A percentile compares a stretch with the other conserved stretches of the same genome.
phyloP scores from a whole-genome alignment of 2,888 invertebrate species.

The Scelioninae gen. 1 region DNA sequence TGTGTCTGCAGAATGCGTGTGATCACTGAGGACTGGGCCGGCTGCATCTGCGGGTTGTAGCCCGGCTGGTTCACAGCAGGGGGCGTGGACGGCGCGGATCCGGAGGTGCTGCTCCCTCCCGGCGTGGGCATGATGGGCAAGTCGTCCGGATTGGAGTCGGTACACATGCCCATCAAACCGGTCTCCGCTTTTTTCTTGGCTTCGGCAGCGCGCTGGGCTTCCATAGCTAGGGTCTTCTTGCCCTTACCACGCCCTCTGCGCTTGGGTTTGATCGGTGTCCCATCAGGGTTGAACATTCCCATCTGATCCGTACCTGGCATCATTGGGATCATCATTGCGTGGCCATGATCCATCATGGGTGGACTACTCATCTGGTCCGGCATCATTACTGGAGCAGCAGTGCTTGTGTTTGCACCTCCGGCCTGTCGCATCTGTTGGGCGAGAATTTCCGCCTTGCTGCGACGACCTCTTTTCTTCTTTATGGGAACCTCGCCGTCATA shows the following conservation, averaged over 20 bases:
- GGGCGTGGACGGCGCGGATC: slow-evolving; percentile 82
- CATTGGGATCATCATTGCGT: slow-evolving; percentile 72
- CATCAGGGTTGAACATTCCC: slow-evolving; percentile 80
- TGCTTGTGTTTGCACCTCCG: no score
- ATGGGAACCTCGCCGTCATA: slow-evolving; percentile 78
- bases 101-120: slow-evolving; percentile 81
- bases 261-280: slow-evolving; percentile 81
- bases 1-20: slow-evolving; percentile 87
- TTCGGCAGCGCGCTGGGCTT: slow-evolving; percentile 85
- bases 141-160: slow-evolving; percentile 79
- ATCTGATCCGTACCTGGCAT: slow-evolving; percentile 77
- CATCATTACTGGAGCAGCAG: slow-evolving; percentile 71
- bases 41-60: slow-evolving; percentile 83
- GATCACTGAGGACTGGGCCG: slow-evolving; percentile 86
- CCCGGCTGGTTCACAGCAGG: slow-evolving; percentile 81
- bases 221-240: slow-evolving; percentile 83
- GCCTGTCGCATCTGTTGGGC: slow-evolving; percentile 83
- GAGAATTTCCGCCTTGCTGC: slow-evolving; percentile 83
- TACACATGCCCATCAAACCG: slow-evolving; percentile 78
- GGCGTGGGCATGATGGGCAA: slow-evolving; percentile 76
- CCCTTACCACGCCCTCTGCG: slow-evolving; percentile 83
- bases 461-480: slow-evolving; percentile 83
- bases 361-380: slow-evolving; percentile 61
- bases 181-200: slow-evolving; percentile 83
- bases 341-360: slow-evolving; percentile 48